Percentiles rank a stretch among this genome's conserved stretches.
These are phyloP conservation scores for Epinephelus fuscoguttatus DNA, from an alignment of 2,113 vertebrate genomes.

Conservation along the genomic window DNA sequence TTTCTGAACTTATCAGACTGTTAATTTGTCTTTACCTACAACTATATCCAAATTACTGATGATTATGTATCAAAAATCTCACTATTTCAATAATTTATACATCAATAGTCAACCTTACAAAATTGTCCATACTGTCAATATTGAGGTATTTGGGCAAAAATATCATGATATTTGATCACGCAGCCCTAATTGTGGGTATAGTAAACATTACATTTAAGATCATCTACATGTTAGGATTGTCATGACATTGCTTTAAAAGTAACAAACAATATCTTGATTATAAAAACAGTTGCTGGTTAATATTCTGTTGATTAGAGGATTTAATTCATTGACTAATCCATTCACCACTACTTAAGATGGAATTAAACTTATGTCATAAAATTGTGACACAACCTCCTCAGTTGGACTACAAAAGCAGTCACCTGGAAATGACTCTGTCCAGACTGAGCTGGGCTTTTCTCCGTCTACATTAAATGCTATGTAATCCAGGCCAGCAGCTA, in stretches of 20 bases:
- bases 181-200: no score
- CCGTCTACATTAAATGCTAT: slow-evolving; percentile 5
- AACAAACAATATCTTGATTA: neutral
- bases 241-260: neutral
- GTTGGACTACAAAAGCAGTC: slow-evolving; percentile 19
- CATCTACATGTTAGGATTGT: neutral
- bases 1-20: no score
- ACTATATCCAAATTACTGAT: no score
- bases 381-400: slow-evolving; percentile 15
- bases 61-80: no score
- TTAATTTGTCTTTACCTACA: no score
- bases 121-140: no score
- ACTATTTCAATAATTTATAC: no score
- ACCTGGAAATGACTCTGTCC: slow-evolving; percentile 14
- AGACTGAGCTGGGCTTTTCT: neutral
- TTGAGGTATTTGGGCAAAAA: no score
- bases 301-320: neutral
- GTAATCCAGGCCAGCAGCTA: slow-evolving; percentile 48
- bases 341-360: neutral
- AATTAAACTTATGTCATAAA: slow-evolving; percentile 31
- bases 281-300: neutral
- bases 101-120: no score
- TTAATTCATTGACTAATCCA: slow-evolving; percentile 5
- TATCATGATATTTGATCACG: no score
- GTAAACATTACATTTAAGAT: no score